These are phyloP conservation scores for Myotis pilosus DNA, from an alignment of 2,797 vertebrate species.

Conservation along the genomic window DNA sequence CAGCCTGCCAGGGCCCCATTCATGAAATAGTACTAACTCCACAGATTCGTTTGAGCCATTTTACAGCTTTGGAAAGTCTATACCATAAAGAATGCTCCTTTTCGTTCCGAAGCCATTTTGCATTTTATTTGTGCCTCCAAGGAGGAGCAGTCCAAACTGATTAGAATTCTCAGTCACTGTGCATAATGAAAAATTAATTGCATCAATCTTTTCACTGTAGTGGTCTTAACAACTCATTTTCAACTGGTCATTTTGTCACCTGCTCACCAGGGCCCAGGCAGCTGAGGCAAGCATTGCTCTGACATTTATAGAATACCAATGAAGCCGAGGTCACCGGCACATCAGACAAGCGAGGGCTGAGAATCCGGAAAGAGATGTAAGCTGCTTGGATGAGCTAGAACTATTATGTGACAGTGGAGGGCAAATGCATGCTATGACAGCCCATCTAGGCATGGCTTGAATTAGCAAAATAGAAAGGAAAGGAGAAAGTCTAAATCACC, in stretches of 20 bases:
- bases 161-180: conserved; percentile 85
- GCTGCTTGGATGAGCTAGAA: conserved; percentile 71
- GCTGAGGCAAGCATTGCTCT: conserved; percentile 82
- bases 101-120: conserved; percentile 83
- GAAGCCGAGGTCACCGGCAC: conserved; percentile 82
- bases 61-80: conserved; percentile 74
- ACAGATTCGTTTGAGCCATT: conserved; percentile 78
- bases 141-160: conserved; percentile 85
- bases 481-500: conserved; percentile 65
- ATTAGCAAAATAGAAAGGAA: conserved; percentile 37
- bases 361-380: conserved; percentile 70
- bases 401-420: conserved; percentile 61
- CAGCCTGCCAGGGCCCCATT: conserved; percentile 75
- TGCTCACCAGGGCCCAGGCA: conserved; percentile 83
- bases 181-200: conserved; percentile 91
- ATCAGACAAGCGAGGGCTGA: conserved; percentile 57
- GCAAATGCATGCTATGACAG: conserved; percentile 58
- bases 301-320: conserved; percentile 85
- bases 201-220: conserved; percentile 88
- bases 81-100: conserved; percentile 79
- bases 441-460: conserved; percentile 57
- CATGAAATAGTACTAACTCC: conserved; percentile 78
- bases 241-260: conserved; percentile 87
- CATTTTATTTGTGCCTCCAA: conserved; percentile 85
- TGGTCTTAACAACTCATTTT: conserved; percentile 89